Evolutionary conservation across 2,797 vertebrate genomes (phyloP).

Genomic region (Xiphorhynchus erythropygius): DNA sequence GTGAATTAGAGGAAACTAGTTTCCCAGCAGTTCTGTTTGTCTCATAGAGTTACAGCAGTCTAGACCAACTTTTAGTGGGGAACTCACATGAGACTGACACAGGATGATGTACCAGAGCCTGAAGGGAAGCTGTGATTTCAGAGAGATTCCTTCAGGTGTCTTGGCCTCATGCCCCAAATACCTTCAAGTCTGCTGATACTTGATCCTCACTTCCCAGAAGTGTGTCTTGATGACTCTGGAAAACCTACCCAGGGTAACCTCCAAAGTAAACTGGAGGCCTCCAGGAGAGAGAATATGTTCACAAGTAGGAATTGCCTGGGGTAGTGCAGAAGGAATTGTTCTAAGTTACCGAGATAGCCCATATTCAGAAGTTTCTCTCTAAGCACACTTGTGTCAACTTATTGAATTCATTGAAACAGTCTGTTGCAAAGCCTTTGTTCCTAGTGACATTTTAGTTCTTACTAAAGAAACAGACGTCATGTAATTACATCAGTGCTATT

Average conservation of each 20-base stretch:
- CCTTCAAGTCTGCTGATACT: neutral
- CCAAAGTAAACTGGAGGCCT: neutral
- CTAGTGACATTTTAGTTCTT: conserved; percentile 13
- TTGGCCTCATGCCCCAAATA: neutral
- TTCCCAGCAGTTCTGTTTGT: neutral
- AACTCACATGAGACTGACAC: neutral
- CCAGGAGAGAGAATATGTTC: neutral
- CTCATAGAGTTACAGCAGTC: neutral
- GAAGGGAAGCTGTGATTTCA: neutral
- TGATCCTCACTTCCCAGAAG: neutral
- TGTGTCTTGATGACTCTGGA: neutral
- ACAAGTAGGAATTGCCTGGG: neutral
- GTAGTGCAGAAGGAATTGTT: neutral
- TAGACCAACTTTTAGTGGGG: neutral
- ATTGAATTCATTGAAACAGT: neutral
- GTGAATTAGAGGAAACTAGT: neutral
- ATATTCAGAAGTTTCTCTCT: neutral
- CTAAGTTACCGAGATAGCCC: neutral
- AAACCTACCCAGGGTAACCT: neutral
- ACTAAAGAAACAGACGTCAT: conserved; percentile 22
- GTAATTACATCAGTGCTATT: conserved; percentile 39
- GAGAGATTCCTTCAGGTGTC: neutral
- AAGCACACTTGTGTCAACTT: neutral
- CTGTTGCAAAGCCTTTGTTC: conserved; percentile 1
- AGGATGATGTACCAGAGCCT: neutral